Conservation (phyloP, 2,888 invertebrate genomes). For the Pterostichus madidus region DNA sequence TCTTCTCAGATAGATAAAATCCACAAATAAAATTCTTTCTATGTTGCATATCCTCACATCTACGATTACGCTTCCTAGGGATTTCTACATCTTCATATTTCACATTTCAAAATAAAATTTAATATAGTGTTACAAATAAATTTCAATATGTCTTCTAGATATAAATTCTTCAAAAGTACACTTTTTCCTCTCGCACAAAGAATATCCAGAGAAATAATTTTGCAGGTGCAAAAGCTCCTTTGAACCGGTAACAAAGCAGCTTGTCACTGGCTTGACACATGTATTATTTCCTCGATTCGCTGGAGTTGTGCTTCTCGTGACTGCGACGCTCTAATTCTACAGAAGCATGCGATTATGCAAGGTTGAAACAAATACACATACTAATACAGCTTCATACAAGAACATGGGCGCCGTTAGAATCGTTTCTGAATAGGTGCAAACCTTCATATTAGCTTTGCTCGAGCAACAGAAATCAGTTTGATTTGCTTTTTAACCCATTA, state of each 20-base stretch:
- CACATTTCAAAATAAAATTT: slow-evolving; percentile 31
- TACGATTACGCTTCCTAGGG: background rate
- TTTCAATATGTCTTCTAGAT: slow-evolving; percentile 36
- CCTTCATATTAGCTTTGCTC: no score
- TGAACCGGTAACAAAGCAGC: slow-evolving; percentile 41
- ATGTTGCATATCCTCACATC: no score
- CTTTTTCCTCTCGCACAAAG: slow-evolving; percentile 21
- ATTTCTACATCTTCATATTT: no score
- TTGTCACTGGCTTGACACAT: slow-evolving; percentile 16
- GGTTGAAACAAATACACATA: no score
- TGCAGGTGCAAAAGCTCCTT: slow-evolving; percentile 35
- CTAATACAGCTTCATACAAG: no score
- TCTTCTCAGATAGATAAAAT: no score
- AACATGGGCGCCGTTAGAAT: no score
- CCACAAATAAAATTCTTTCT: no score
- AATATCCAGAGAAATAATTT: slow-evolving; percentile 18
- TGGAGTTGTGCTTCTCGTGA: slow-evolving; percentile 21
- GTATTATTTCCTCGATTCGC: slow-evolving; percentile 33
- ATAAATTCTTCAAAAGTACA: slow-evolving; percentile 6
- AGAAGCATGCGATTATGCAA: background rate
- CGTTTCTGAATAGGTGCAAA: no score
- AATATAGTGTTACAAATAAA: slow-evolving; percentile 31
- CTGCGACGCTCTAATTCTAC: background rate
- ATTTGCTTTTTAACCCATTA: slow-evolving; percentile 48
- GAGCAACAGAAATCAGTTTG: no score